Evolutionary conservation across 2,113 vertebrate species (phyloP).

Genomic region (Arvicanthis niloticus): DNA sequence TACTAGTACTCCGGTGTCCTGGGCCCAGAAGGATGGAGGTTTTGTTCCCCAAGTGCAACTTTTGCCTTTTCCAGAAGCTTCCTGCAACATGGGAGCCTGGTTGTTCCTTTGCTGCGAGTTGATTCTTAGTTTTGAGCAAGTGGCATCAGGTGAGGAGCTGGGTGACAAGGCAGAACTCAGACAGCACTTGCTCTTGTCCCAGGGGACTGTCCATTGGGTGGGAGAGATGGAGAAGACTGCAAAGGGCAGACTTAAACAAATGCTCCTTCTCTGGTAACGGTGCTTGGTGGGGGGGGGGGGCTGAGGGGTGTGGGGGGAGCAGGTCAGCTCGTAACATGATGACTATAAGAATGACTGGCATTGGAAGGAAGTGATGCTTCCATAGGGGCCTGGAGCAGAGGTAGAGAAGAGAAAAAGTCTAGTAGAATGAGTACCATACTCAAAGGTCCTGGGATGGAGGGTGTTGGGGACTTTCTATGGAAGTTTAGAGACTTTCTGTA

Average conservation of each 20-base stretch:
- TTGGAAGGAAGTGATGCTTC: neutral
- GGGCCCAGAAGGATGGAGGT: neutral
- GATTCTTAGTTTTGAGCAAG: neutral
- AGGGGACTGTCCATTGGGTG: neutral
- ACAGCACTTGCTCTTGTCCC: neutral
- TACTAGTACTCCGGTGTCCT: neutral
- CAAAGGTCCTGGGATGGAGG: neutral
- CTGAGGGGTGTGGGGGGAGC: no score
- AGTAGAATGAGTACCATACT: neutral
- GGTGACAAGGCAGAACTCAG: neutral
- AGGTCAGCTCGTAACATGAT: neutral
- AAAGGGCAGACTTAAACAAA: neutral
- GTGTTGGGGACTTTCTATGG: neutral
- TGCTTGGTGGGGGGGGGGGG: neutral
- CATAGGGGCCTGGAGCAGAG: neutral
- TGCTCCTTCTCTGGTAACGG: neutral
- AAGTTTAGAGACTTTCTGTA: neutral
- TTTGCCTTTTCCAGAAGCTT: neutral
- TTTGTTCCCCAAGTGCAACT: neutral
- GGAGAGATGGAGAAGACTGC: neutral
- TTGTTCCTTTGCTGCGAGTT: neutral
- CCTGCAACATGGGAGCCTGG: neutral
- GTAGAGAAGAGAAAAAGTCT: neutral
- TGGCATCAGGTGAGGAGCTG: neutral
- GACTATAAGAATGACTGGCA: neutral